These are phyloP conservation scores for Bombus affinis DNA, from an alignment of 1,140 invertebrate genomes.

Conservation along the genomic window DNA sequence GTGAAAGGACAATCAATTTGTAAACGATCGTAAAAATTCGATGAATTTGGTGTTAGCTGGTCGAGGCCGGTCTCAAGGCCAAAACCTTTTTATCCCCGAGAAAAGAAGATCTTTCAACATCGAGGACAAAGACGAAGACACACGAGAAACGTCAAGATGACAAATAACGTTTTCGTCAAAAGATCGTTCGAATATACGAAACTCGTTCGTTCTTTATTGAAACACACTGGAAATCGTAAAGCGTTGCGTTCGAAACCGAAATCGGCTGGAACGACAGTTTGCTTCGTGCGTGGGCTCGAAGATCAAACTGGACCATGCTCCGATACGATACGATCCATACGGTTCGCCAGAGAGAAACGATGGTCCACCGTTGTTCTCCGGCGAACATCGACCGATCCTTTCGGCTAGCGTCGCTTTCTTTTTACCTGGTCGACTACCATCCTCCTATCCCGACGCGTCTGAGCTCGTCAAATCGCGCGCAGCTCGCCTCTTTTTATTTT, in stretches of 20 bases:
- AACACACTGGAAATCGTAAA: neutral
- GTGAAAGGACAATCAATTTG: too few species aligned
- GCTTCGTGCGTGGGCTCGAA: conserved; percentile 1
- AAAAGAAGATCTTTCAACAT: too few species aligned
- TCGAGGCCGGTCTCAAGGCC: too few species aligned
- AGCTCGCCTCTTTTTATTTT: conserved; percentile 50
- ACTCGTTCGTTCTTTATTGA: too few species aligned
- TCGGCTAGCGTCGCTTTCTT: neutral
- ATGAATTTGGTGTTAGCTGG: neutral
- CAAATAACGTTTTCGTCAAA: neutral
- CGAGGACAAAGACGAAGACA: neutral
- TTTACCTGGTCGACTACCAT: conserved; percentile 24
- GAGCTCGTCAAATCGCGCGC: conserved; percentile 57
- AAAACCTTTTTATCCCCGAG: too few species aligned
- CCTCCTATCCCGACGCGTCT: conserved; percentile 54
- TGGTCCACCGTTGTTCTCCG: neutral
- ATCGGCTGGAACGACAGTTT: neutral
- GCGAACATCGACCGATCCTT: conserved; percentile 26
- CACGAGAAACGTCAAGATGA: neutral
- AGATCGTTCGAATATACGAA: too few species aligned
- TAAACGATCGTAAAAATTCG: neutral
- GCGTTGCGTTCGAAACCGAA: neutral
- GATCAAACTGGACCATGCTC: neutral
- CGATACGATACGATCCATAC: neutral
- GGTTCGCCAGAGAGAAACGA: neutral